A percentile compares a stretch with the other conserved stretches of the same genome.
Conservation (phyloP, 2,797 vertebrate species). For the Hyperoplus lanceolatus region DNA sequence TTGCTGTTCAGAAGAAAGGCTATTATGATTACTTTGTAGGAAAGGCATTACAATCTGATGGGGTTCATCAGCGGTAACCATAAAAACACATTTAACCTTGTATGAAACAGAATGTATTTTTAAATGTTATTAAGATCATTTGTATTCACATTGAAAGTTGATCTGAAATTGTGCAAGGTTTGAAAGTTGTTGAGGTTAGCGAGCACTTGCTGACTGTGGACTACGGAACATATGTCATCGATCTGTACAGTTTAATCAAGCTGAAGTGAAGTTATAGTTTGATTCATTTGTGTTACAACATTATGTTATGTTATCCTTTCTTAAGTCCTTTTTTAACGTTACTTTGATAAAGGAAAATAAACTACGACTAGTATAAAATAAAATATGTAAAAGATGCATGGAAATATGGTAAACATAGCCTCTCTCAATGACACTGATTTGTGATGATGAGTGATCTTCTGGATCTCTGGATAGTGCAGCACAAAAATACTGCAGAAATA, state of each 20-base stretch:
- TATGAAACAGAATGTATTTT: slow-evolving; percentile 57
- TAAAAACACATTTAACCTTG: slow-evolving; percentile 69
- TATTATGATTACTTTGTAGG: slow-evolving; percentile 54
- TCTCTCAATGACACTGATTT: slow-evolving; percentile 12
- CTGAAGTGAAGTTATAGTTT: slow-evolving; percentile 26
- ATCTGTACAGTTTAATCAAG: slow-evolving; percentile 43
- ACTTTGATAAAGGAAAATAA: slow-evolving; percentile 14
- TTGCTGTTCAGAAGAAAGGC: slow-evolving; percentile 72
- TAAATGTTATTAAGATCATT: slow-evolving; percentile 49
- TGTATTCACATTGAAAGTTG: slow-evolving; percentile 48
- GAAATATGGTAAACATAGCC: slow-evolving; percentile 4
- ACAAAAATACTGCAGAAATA: background rate
- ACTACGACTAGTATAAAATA: background rate
- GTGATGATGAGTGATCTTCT: background rate
- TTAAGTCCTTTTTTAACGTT: slow-evolving; percentile 8
- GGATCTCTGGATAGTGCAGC: background rate
- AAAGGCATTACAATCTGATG: slow-evolving; percentile 73
- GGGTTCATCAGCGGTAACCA: slow-evolving; percentile 58
- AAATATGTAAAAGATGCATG: background rate
- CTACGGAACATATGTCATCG: slow-evolving; percentile 29
- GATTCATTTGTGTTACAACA: slow-evolving; percentile 31
- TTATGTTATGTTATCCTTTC: slow-evolving; percentile 18
- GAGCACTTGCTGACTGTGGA: slow-evolving; percentile 9
- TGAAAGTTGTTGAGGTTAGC: slow-evolving; percentile 45
- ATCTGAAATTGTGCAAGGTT: slow-evolving; percentile 40